phyloP scores from a whole-genome alignment of 2,113 vertebrate genomes.

The Urocolius indicus region DNA sequence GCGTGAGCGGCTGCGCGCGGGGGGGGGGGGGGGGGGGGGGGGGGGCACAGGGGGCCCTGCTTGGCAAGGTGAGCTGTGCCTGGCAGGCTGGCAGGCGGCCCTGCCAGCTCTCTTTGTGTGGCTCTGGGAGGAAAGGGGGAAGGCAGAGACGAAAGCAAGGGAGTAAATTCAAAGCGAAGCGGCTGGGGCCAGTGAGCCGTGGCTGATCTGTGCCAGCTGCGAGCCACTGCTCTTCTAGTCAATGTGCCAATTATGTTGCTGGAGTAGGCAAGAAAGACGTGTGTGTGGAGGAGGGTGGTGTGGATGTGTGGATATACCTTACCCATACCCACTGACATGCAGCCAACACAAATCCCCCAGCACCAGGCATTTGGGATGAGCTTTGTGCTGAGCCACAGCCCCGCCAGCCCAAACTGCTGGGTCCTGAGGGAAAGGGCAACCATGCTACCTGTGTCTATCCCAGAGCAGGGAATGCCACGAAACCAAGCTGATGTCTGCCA shows the following conservation, averaged over 20 bases:
- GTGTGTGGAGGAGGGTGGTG: rapidly evolving
- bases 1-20: too few relatives aligned
- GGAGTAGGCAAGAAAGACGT: background rate
- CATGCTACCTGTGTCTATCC: background rate
- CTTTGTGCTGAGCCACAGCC: rapidly evolving
- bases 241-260: background rate
- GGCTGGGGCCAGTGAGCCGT: background rate
- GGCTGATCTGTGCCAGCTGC: slow-evolving; percentile 41
- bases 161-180: background rate
- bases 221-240: background rate
- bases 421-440: rapidly evolving
- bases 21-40: background rate
- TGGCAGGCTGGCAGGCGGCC: background rate
- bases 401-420: background rate
- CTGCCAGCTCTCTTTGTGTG: background rate
- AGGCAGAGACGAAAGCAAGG: background rate
- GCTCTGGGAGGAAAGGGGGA: background rate
- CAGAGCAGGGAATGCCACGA: background rate
- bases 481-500: background rate
- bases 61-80: slow-evolving; percentile 12
- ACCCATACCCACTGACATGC: rapidly evolving
- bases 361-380: background rate
- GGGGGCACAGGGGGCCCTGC: background rate
- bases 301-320: background rate
- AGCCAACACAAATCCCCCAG: background rate